Base-by-base conservation (phyloP, 2,797 vertebrate species). In the Falco columbarius region DNA sequence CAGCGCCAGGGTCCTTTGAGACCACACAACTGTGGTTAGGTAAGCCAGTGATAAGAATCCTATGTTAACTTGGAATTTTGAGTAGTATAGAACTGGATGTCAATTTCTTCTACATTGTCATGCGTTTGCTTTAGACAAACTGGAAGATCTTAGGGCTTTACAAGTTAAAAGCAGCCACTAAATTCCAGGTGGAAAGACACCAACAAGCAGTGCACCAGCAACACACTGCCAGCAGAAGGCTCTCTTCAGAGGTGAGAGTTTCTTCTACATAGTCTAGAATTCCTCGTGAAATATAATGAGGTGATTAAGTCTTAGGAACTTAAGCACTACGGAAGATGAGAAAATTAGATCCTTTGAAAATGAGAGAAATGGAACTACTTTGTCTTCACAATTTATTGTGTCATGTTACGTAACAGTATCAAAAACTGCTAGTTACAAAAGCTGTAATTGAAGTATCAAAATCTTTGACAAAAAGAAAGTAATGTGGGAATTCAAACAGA, bases 371-470 rank as follows among this genome's bases (percentile, higher is more conserved):
- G 0, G 32, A 91, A 63, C 47, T 61, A 52, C 32, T 66, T 71
- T 22, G 88, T 55, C 52, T 79, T 67, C 55, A 63, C 11, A 82
- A 56, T 59, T 79, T 59, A 46, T 51, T 51, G 44, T 27, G 65
- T 63, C 55, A 32, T 12, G 9, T 85, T 89, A 76, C 34, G 36
- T 80, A 59, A 49, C 24, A 68, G 7, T 49, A 77, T 55, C 71
- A 94, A 63, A 93, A 89, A 42, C 30, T 34, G 14, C 27, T 52
- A 68, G 38, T 93, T 85, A 90, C 10, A 89, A 92, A 91, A 93
- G 27, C 70, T 61, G 34, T 26, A 88, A 73, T 12, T 30, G 91
- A 82, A 0, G 1, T 26, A 47, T 44, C 14, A 81, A 63, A 75
- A 58, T 32, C 56, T 82, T 77, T 63, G 51, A 82, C 46, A 77